phyloP scores from a whole-genome alignment of 1,140 invertebrate species.

The Cyrtorhinus lividipennis region DNA sequence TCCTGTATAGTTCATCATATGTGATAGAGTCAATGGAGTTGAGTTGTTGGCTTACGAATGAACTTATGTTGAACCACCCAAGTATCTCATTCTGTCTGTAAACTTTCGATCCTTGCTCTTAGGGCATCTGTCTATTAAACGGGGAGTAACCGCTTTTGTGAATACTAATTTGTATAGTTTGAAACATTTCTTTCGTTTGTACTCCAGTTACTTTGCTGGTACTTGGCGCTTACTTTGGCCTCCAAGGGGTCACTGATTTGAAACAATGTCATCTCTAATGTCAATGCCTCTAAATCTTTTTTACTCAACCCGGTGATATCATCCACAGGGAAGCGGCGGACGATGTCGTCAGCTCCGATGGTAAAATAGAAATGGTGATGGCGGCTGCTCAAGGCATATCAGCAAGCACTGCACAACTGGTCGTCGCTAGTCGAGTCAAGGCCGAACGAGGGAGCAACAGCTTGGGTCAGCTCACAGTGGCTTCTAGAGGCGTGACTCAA shows the following conservation, averaged over 20 bases:
- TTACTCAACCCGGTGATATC: neutral
- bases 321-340: conserved; percentile 72
- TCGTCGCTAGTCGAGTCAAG: conserved; percentile 86
- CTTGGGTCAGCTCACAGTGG: conserved; percentile 59
- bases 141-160: too few species aligned
- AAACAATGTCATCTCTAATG: neutral
- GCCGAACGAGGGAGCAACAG: conserved; percentile 69
- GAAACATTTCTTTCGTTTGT: too few species aligned
- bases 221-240: too few species aligned
- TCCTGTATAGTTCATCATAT: too few species aligned
- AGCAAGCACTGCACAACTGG: conserved; percentile 90
- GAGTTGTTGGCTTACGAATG: too few species aligned
- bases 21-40: too few species aligned
- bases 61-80: too few species aligned
- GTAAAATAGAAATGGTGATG: conserved; percentile 84
- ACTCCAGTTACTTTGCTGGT: too few species aligned
- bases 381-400: conserved; percentile 96
- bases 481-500: conserved; percentile 74
- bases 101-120: too few species aligned
- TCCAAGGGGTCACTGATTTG: neutral
- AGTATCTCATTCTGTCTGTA: too few species aligned
- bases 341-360: conserved; percentile 71
- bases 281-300: neutral
- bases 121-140: too few species aligned
- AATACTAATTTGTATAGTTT: too few species aligned